These are phyloP conservation scores for Oncorhynchus clarkii DNA, from an alignment of 2,113 vertebrate genomes.

Conservation along the genomic window DNA sequence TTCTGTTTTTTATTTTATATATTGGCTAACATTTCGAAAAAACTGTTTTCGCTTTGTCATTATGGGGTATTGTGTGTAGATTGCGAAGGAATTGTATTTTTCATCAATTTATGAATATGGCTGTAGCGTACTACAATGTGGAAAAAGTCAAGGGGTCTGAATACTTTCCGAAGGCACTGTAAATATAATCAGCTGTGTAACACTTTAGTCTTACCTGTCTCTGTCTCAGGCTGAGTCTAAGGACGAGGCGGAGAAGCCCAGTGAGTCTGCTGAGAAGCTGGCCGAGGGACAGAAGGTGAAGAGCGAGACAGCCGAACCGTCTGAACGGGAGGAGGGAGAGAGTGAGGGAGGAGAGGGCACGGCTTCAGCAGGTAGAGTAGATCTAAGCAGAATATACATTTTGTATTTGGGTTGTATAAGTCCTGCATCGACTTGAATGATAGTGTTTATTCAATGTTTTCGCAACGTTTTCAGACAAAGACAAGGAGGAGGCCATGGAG, in stretches of 20 bases:
- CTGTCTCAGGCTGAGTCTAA: conserved; percentile 82
- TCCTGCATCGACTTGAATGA: neutral
- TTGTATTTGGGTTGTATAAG: too few relatives aligned
- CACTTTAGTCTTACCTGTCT: neutral
- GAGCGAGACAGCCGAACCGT: conserved; percentile 42
- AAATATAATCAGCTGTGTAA: neutral
- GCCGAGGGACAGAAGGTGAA: conserved; percentile 76
- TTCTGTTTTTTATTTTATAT: too few relatives aligned
- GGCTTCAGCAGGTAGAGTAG: conserved; percentile 42
- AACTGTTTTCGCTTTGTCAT: too few relatives aligned
- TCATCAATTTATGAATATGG: too few relatives aligned
- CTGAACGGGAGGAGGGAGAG: conserved; percentile 69
- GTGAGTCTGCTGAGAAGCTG: conserved; percentile 79
- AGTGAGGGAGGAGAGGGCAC: conserved; percentile 63
- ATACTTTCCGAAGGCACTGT: too few relatives aligned
- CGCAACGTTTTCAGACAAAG: conserved; percentile 57
- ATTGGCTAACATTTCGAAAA: too few relatives aligned
- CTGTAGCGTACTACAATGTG: too few relatives aligned
- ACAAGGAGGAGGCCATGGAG: conserved; percentile 70
- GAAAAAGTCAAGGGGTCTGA: too few relatives aligned
- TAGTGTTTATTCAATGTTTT: neutral
- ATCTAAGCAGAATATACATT: neutral
- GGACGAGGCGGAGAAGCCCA: conserved; percentile 77
- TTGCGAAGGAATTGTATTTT: too few relatives aligned
- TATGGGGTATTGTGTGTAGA: too few relatives aligned